phyloP scores from a whole-genome alignment of 2,888 invertebrate genomes.

The Spilarctia lutea region DNA sequence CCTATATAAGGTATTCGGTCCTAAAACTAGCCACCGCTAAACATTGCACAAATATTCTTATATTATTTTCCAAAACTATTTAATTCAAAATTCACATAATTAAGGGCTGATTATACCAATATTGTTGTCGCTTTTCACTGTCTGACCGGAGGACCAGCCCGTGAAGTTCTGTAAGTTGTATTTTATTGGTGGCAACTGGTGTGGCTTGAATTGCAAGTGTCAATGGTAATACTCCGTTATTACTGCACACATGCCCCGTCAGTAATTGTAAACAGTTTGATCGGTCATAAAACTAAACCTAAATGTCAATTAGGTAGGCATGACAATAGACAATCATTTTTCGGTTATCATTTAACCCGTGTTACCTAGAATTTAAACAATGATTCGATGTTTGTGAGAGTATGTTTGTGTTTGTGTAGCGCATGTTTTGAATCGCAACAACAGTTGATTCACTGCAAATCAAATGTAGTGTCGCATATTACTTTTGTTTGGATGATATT shows the following conservation, averaged over 20 bases:
- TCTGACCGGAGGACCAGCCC: no score
- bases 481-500: not conserved
- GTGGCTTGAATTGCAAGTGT: no score
- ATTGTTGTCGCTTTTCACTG: not conserved
- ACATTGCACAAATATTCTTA: no score
- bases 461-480: constrained; percentile 7
- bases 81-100: no score
- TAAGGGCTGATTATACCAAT: not conserved
- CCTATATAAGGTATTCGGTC: no score
- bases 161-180: no score
- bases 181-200: not conserved
- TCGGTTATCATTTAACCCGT: not conserved
- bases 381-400: constrained; percentile 5
- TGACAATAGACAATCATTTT: not conserved
- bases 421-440: constrained; percentile 12
- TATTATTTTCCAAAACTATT: no score
- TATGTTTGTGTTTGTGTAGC: not conserved
- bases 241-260: not conserved
- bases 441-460: not conserved
- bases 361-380: constrained; percentile 6
- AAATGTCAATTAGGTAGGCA: not conserved
- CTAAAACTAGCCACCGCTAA: no score
- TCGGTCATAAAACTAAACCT: not conserved
- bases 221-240: not conserved
- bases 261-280: not conserved